Base-by-base conservation (phyloP, 2,888 invertebrate species). In the Lamellibrachia satsuma region DNA sequence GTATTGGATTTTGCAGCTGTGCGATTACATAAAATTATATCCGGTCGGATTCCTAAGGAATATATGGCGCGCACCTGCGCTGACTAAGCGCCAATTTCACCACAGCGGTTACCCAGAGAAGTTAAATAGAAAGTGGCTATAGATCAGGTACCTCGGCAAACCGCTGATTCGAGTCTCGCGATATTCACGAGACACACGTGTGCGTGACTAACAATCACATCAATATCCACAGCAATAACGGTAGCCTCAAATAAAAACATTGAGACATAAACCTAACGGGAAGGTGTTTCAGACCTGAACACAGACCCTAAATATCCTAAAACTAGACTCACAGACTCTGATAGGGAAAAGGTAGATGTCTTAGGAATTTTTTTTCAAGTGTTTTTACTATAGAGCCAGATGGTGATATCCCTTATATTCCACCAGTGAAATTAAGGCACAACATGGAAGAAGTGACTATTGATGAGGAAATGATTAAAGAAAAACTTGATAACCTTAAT, bases 1-100 rank as follows among this genome's bases (percentile, higher is more conserved):
- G 6, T 75, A 75, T 75, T 75, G 75, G 75, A 75, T 75, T 75
- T 75, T 75, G 75, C 75, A 75, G 75, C 75, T 75, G 75, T n/a
- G n/a, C 75, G 75, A 75, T 75, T 75, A 75, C 15, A 75, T 75
- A 75, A 75, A 75, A 75, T 75, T 75, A 75, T 75, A 75, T 75
- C 75, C 75, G 75, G 75, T 75, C 75, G 75, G 75, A 75, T 75
- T 75, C 75, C 22, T 75, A 22, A 15, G 75, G 75, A 22, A 75
- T 75, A 75, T 75, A 75, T 75, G 22, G 6, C 15, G 22, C 22
- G 22, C 22, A n/a, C 75, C 15, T 2, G 75, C 75, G 75, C 75
- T 75, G 75, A 75, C 15, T 75, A 75, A 75, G 75, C 75, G 75
- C 75, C 75, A n/a, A 75, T 22, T 75, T 75, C 75, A 4, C 75